Evolutionary conservation across 1,140 invertebrate genomes (phyloP).

Genomic region (Drosophila dunni): DNA sequence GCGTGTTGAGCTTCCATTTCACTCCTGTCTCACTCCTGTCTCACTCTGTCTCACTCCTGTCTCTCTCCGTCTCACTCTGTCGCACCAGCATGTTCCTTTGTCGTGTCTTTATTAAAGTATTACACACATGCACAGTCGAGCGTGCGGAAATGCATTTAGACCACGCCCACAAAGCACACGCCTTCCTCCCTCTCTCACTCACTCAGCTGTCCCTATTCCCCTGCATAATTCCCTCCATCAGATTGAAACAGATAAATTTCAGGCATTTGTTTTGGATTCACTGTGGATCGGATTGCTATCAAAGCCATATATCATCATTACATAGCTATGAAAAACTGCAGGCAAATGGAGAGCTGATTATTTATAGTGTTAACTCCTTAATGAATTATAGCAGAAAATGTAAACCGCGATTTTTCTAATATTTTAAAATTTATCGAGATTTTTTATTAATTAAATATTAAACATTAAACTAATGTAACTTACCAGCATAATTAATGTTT

Average conservation of each 20-base stretch:
- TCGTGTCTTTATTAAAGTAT: conserved; percentile 79
- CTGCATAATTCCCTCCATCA: not conserved
- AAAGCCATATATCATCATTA: conserved; percentile 41
- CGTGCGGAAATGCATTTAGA: conserved; percentile 72
- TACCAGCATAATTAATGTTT: too few species aligned
- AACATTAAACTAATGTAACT: too few species aligned
- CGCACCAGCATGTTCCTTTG: conserved; percentile 12
- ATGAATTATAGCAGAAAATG: not conserved
- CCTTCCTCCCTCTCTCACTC: not conserved
- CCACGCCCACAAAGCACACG: conserved; percentile 5
- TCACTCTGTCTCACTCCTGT: not conserved
- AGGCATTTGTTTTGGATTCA: conserved; percentile 50
- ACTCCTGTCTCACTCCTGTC: too few species aligned
- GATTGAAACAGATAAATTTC: conserved; percentile 39
- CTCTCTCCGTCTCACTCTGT: not conserved
- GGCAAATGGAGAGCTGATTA: not conserved
- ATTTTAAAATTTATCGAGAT: too few species aligned
- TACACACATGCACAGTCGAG: conserved; percentile 51
- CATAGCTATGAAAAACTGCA: not conserved
- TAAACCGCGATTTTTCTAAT: too few species aligned
- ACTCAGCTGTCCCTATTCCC: not conserved
- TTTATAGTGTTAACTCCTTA: conserved; percentile 5
- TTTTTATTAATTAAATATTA: too few species aligned
- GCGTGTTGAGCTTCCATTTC: conserved; percentile 34
- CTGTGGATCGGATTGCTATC: conserved; percentile 23